These are phyloP conservation scores for Tyrophagus putrescentiae DNA, from an alignment of 1,140 invertebrate genomes.

Conservation along the genomic window DNA sequence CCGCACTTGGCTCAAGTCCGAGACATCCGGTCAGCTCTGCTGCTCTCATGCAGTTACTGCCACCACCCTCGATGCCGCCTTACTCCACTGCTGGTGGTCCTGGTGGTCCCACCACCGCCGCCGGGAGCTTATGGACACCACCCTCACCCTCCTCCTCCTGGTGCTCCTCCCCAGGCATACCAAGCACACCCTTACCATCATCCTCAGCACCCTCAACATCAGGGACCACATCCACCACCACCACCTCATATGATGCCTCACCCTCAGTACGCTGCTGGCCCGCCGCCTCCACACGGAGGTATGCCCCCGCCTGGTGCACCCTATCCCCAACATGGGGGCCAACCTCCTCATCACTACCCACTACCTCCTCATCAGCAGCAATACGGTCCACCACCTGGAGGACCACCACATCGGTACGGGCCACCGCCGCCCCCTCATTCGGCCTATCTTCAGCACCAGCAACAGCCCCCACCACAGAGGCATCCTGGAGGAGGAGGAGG, in stretches of 20 bases:
- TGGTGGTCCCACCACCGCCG: not conserved
- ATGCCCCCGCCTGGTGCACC: not conserved
- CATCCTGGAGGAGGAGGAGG: too few relatives aligned
- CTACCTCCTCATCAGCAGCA: not conserved
- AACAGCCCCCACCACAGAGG: too few relatives aligned
- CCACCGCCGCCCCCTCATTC: not conserved
- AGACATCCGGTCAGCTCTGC: not conserved
- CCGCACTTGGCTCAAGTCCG: not conserved
- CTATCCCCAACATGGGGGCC: not conserved
- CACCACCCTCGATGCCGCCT: not conserved
- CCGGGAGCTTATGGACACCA: not conserved
- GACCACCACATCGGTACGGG: not conserved
- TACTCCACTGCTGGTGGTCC: not conserved
- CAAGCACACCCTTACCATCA: not conserved
- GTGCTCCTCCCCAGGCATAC: not conserved
- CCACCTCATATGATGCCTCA: constrained; percentile 12
- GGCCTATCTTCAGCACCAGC: too few relatives aligned
- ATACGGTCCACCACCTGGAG: not conserved
- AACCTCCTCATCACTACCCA: not conserved
- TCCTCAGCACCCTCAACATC: not conserved
- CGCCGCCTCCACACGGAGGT: constrained; percentile 18
- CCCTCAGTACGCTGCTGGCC: constrained; percentile 8
- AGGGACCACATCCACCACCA: not conserved
- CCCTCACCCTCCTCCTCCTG: not conserved
- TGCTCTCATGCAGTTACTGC: not conserved